Conservation (phyloP, 1,140 invertebrate species). For the Papilio polytes region DNA sequence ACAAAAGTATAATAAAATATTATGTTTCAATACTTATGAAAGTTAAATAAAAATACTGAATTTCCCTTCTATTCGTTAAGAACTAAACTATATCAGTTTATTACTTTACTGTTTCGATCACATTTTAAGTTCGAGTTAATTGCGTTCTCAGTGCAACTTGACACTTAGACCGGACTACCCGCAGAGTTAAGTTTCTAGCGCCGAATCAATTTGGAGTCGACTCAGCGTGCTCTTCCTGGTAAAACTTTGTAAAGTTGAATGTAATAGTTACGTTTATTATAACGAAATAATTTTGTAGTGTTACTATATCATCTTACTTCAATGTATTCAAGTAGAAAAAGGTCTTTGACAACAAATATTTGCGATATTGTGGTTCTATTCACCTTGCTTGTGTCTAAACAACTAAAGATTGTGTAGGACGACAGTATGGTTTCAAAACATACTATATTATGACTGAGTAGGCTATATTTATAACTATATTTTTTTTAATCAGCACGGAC, state of each 20-base stretch:
- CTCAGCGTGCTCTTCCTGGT: not conserved
- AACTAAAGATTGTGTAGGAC: no score
- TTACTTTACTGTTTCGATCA: not conserved
- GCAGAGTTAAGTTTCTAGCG: slow-evolving; percentile 16
- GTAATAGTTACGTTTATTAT: not conserved
- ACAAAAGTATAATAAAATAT: no score
- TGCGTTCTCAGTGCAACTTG: slow-evolving; percentile 10
- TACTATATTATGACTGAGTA: no score
- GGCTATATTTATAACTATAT: no score
- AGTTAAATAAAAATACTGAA: not conserved
- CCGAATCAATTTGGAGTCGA: slow-evolving; percentile 5
- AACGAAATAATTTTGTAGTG: no score
- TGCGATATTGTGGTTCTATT: no score
- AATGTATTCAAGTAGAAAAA: no score
- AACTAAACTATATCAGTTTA: slow-evolving; percentile 1
- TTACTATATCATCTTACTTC: no score
- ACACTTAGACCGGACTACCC: slow-evolving; percentile 15
- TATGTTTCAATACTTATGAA: not conserved
- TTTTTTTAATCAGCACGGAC: no score
- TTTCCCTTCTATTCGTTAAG: not conserved
- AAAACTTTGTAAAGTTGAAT: not conserved
- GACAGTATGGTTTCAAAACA: no score
- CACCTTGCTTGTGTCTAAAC: no score
- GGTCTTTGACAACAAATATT: no score
- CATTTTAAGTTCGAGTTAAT: slow-evolving; percentile 22